Evolutionary conservation across 2,113 vertebrate genomes (phyloP).

Genomic region (Platichthys flesus): DNA sequence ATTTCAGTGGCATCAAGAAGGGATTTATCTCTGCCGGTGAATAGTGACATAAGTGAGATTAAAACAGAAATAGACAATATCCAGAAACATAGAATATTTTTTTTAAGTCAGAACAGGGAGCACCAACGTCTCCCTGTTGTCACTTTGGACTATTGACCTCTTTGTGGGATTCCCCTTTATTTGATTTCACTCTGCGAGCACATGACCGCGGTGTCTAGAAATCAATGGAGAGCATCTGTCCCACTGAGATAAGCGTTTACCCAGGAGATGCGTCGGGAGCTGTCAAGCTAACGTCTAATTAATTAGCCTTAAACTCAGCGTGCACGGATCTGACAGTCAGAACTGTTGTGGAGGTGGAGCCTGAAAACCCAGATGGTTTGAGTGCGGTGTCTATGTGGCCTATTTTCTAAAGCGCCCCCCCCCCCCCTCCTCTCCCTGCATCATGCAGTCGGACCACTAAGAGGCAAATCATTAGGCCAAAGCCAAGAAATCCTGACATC

Average conservation of each 20-base stretch:
- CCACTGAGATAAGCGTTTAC: slow-evolving; percentile 63
- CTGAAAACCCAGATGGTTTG: slow-evolving; percentile 54
- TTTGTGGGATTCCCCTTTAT: slow-evolving; percentile 61
- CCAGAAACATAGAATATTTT: not conserved
- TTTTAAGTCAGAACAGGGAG: not conserved
- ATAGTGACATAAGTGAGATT: slow-evolving; percentile 35
- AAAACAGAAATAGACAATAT: not conserved
- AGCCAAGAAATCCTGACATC: slow-evolving; percentile 63
- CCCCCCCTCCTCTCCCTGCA: slow-evolving; percentile 23
- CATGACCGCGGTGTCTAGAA: slow-evolving; percentile 42
- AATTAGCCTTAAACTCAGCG: slow-evolving; percentile 56
- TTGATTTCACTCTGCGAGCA: slow-evolving; percentile 51
- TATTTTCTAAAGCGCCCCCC: slow-evolving; percentile 34
- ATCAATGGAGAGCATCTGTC: slow-evolving; percentile 75
- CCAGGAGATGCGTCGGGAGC: slow-evolving; percentile 60
- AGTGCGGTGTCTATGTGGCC: slow-evolving; percentile 47
- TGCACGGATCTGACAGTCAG: slow-evolving; percentile 41
- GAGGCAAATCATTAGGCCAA: slow-evolving; percentile 69
- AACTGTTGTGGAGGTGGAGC: slow-evolving; percentile 24
- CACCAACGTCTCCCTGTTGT: not conserved
- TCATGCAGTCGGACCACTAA: slow-evolving; percentile 50
- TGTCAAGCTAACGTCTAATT: slow-evolving; percentile 61
- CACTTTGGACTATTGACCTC: slow-evolving; percentile 23
- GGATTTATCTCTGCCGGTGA: slow-evolving; percentile 23
- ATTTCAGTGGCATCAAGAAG: not conserved